Evolutionary conservation across 2,113 vertebrate genomes (phyloP), one percentile per base, ranked within the genome.

Genomic region (Poeciliopsis occidentalis): DNA sequence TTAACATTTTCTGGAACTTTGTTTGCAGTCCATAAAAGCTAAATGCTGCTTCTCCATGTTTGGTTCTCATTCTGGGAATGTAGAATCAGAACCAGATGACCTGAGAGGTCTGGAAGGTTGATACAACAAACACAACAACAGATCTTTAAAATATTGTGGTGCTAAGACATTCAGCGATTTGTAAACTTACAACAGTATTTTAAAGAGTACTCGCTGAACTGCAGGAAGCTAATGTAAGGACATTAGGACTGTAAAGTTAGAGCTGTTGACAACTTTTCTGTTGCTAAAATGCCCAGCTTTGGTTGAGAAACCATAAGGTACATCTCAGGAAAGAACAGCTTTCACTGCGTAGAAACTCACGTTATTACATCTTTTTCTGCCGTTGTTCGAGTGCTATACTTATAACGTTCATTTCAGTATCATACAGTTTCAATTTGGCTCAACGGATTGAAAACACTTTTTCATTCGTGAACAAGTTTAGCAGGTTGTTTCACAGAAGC

Each of bases 351-450:
- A 47, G 44, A 57, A n/a, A 86, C 89, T 71, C 78, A 88, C 64
- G 80, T 86, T 72, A 74, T 75, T 60, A 79, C 65, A 80, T 82
- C 67, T 71, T 71, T 51, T 73, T 82, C 31, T 54, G 22, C 85
- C 77, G 67, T 72, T 63, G 80, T 75, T 81, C 41, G 15, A 4
- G 8, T 75, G 78, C 73, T 75, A 57, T 71, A 64, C 17, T 73
- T 34, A 78, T 85, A 78, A 83, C 64, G 79, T 81, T 84, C 69
- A 87, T 85, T 80, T 85, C 78, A 67, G 76, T 76, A 76, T 87
- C 76, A 75, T 78, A 86, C 74, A 47, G 4, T 81, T 89, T 90
- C 80, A 76, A 87, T 88, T 86, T 73, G 31, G 81, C 79, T 32
- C 57, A 1, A 47, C 34, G 69, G 70, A 88, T 86, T 86, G 83